These are phyloP conservation scores for Meta bourneti DNA, from an alignment of 2,888 invertebrate genomes.

Conservation along the genomic window DNA sequence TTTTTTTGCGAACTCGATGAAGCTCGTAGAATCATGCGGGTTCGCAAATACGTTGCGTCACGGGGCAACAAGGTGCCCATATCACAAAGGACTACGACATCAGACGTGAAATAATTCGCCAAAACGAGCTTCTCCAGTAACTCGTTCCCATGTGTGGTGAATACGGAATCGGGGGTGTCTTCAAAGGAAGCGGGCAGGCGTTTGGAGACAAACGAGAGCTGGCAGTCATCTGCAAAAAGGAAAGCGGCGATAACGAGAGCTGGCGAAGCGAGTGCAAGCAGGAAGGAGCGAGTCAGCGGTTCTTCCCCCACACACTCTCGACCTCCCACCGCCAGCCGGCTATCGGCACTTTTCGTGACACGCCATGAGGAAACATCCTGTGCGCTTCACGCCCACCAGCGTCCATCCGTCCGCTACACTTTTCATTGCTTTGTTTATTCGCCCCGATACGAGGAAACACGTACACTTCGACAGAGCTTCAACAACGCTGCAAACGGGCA, in stretches of 20 bases:
- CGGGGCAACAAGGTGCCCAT: no score
- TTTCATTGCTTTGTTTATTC: conserved; percentile 44
- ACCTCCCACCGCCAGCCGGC: conserved; percentile 2
- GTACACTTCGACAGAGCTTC: conserved; percentile 3
- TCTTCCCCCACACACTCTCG: conserved; percentile 4
- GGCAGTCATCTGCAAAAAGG: conserved; percentile 6
- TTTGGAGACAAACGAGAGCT: neutral
- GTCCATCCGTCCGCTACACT: conserved; percentile 38
- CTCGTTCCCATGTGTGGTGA: no score
- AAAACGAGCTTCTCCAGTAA: no score
- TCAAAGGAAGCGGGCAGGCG: neutral
- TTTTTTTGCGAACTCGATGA: no score
- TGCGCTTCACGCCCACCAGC: conserved; percentile 64
- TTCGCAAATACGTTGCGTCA: no score
- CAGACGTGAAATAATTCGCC: no score
- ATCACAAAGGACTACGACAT: no score
- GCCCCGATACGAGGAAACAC: neutral
- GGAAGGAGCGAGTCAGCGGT: conserved; percentile 22
- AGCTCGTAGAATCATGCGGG: no score
- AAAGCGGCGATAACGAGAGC: neutral
- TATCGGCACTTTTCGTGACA: conserved; percentile 66
- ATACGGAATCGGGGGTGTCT: no score
- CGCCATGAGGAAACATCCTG: conserved; percentile 70
- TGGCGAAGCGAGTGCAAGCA: neutral
- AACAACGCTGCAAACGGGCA: neutral